Evolutionary conservation across 23 tunicate species (phyloP).

Genomic region (Halocynthia roretzi): DNA sequence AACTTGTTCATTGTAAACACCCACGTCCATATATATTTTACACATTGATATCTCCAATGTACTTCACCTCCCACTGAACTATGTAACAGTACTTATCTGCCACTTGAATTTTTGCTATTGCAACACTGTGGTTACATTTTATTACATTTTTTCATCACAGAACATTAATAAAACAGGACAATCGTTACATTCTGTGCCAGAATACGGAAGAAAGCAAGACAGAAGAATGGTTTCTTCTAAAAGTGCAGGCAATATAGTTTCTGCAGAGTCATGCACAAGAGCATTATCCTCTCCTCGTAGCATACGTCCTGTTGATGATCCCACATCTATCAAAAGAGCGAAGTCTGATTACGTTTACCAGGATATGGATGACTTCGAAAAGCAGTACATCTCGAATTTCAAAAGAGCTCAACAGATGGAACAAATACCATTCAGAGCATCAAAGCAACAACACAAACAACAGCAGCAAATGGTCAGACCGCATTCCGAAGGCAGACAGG

Average conservation of each 20-base stretch:
- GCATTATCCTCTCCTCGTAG: slow-evolving; percentile 5
- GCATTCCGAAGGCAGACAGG: slow-evolving; percentile 12
- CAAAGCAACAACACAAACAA: slow-evolving; percentile 7
- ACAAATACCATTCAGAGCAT: slow-evolving; percentile 5
- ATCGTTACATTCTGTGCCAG: neutral
- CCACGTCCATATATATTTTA: no score
- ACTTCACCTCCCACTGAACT: no score
- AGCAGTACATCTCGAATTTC: slow-evolving; percentile 12
- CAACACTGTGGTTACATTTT: no score
- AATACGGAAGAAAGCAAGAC: neutral
- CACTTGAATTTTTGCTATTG: no score
- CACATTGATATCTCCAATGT: no score
- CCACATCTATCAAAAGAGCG: slow-evolving; percentile 11
- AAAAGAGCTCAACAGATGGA: slow-evolving; percentile 11
- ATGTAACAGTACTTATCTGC: no score
- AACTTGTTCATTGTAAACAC: no score
- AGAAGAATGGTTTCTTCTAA: slow-evolving; percentile 36
- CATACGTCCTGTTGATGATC: neutral
- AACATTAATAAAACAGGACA: neutral
- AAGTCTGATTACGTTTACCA: slow-evolving; percentile 13
- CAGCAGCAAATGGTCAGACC: slow-evolving; percentile 5
- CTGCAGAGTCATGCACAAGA: slow-evolving; percentile 11
- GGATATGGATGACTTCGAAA: slow-evolving; percentile 11
- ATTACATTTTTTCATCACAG: neutral
- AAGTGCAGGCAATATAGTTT: slow-evolving; percentile 40